Evolutionary conservation across 2,888 invertebrate genomes (phyloP).

Genomic region (Xylocampa areola): DNA sequence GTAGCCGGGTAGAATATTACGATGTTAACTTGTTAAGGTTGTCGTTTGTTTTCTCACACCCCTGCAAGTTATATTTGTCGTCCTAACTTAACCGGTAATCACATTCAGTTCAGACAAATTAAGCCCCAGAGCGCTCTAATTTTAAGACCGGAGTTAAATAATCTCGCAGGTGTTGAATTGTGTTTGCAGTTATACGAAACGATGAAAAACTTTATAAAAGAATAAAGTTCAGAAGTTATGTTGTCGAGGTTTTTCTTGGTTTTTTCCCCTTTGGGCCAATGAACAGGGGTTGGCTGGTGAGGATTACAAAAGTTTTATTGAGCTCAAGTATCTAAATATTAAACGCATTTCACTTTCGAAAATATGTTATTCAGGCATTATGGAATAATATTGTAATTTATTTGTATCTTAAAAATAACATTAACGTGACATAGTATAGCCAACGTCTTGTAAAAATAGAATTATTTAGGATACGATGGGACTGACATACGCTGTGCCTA

Average conservation of each 20-base stretch:
- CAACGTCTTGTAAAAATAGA: too few relatives aligned
- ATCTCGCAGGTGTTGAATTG: constrained; percentile 74
- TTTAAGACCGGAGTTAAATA: constrained; percentile 69
- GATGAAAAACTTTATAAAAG: constrained; percentile 68
- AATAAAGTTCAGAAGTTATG: constrained; percentile 61
- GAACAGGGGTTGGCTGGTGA: constrained; percentile 39
- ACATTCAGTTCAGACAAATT: constrained; percentile 72
- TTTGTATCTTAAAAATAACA: too few relatives aligned
- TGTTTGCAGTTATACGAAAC: constrained; percentile 73
- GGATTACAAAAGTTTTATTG: constrained; percentile 62
- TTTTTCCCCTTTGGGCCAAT: constrained; percentile 57
- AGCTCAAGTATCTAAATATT: constrained; percentile 40
- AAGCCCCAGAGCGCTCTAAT: constrained; percentile 69
- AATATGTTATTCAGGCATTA: too few relatives aligned
- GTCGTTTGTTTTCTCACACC: constrained; percentile 66
- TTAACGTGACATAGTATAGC: too few relatives aligned
- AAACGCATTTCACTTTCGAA: constrained; percentile 16
- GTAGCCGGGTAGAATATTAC: constrained; percentile 51
- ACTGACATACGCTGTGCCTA: too few relatives aligned
- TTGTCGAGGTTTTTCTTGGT: constrained; percentile 54
- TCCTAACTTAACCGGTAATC: constrained; percentile 72
- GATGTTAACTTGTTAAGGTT: constrained; percentile 63
- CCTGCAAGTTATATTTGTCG: constrained; percentile 67
- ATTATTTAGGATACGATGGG: too few relatives aligned
- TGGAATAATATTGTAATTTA: too few relatives aligned